A percentile compares a stretch with the other conserved stretches of the same genome.
phyloP scores from a whole-genome alignment of 2,113 vertebrate genomes.

The Bubo blakistoni region DNA sequence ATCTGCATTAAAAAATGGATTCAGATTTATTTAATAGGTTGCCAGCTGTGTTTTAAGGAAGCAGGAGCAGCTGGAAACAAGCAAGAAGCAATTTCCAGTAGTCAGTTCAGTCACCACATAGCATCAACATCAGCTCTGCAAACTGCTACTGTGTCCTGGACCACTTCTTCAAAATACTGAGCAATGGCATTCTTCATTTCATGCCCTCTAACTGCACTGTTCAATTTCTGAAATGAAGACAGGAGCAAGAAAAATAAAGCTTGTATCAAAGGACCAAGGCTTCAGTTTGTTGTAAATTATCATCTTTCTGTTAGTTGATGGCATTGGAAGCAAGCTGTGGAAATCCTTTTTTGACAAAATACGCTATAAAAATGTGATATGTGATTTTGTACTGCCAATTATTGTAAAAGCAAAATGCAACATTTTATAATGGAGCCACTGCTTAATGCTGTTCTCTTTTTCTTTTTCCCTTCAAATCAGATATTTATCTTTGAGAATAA shows the following conservation, averaged over 20 bases:
- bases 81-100: not conserved
- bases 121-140: not conserved
- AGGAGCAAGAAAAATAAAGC: not conserved
- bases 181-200: not conserved
- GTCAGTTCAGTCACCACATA: not conserved
- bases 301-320: not conserved
- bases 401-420: not conserved
- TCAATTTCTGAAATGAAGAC: not conserved
- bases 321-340: not conserved
- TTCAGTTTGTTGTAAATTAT: constrained; percentile 22
- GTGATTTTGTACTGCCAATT: not conserved
- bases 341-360: constrained; percentile 16
- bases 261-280: not conserved
- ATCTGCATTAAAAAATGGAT: not conserved
- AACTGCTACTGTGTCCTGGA: not conserved
- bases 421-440: not conserved
- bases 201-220: not conserved
- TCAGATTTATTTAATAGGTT: not conserved
- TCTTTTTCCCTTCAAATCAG: constrained; percentile 69
- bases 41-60: not conserved
- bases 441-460: constrained; percentile 29
- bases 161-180: not conserved
- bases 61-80: not conserved
- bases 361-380: not conserved
- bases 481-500: constrained; percentile 99